Evolutionary conservation across 1,140 invertebrate genomes (phyloP), one percentile per base, ranked within the genome.

Genomic region (Anagrus nilaparvatae): DNA sequence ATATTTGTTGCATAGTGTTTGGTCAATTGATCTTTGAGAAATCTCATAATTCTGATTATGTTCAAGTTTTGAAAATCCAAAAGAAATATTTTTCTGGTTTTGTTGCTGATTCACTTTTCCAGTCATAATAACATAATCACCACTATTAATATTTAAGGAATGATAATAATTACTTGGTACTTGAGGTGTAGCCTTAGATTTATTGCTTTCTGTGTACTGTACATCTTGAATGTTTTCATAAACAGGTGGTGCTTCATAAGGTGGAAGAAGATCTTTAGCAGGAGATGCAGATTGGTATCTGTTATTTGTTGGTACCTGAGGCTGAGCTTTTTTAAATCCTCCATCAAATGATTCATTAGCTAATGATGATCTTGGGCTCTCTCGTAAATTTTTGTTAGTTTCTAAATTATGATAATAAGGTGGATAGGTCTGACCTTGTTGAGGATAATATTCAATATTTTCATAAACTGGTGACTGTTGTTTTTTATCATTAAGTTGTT

Each of bases 391-490:
- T 35, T 65, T 65, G 4, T 55, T 57, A 1, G 57, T 53, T 7
- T 68, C 64, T 5, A 67, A 58, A 36, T 78, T 72, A 54, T 79
- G 74, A 53, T 77, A 81, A 54, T 79, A 82, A 3, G 74, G 71
- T 8, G 74, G 71, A 49, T 76, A 73, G 5, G 67, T 58, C 25
- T 67, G 65, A 32, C 25, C 51, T 10, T 66, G 55, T 31, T 63
- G 60, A 9, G 72, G 67, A 65, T 84, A 85, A 60, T 83, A 84
- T 46, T 85, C 82, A 28, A 87, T 73, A 61, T 88, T 87, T 60
- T 87, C 84, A 59, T 87, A 87, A 17, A 87, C 78, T 20, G 77
- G 81, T 35, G 72, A 74, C 43, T 63, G 55, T n/a, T 63, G 58
- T 20, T 55, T 58, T 12, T 45, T 53, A 13, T 33, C 23, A 0